Evolutionary conservation across 2,113 vertebrate species (phyloP).

Genomic region (Sapayoa aenigma): DNA sequence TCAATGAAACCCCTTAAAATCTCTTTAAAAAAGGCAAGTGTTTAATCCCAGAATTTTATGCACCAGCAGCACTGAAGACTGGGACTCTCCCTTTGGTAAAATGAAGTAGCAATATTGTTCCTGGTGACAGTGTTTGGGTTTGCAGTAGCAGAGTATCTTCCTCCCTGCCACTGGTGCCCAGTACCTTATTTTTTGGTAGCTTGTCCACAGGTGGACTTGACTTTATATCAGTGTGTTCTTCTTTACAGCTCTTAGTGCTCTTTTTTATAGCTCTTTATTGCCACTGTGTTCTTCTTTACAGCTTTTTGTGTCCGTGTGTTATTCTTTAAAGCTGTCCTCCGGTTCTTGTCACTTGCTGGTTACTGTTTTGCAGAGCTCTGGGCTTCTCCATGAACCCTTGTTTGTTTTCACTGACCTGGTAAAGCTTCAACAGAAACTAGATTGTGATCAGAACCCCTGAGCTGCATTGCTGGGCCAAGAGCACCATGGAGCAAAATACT

Average conservation of each 20-base stretch:
- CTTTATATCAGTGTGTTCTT: neutral
- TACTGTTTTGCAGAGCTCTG: neutral
- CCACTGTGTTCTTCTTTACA: neutral
- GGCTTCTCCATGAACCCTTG: neutral
- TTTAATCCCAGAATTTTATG: neutral
- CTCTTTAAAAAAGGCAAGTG: neutral
- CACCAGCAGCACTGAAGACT: neutral
- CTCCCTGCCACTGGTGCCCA: neutral
- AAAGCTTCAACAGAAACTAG: neutral
- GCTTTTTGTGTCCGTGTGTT: neutral
- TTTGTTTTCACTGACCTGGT: slow-evolving; percentile 22
- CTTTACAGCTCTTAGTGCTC: neutral
- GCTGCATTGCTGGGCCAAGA: neutral
- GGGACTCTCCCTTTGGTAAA: neutral
- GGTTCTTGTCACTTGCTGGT: neutral
- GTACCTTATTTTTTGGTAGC: neutral
- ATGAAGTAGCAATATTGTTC: neutral
- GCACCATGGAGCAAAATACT: neutral
- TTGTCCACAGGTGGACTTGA: neutral
- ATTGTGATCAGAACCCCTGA: neutral
- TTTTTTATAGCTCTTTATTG: neutral
- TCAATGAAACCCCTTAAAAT: neutral
- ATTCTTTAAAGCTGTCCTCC: neutral
- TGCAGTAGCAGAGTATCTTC: neutral
- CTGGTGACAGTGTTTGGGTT: neutral